These are phyloP conservation scores for Poicephalus gulielmi DNA, from an alignment of 2,113 vertebrate species.

Conservation along the genomic window DNA sequence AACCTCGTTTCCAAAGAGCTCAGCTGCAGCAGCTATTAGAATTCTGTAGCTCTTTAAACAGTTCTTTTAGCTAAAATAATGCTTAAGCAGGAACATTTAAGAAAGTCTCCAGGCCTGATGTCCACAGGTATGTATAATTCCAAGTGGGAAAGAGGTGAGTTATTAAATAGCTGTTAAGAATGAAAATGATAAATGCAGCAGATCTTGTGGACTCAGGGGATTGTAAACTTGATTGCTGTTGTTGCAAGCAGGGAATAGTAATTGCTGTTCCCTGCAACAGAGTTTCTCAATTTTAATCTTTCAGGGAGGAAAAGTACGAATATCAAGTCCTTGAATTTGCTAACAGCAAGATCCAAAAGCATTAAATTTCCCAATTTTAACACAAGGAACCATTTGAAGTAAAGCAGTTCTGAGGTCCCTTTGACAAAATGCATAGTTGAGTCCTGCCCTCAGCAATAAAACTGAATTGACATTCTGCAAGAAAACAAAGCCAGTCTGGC, in stretches of 20 bases:
- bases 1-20: neutral
- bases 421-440: neutral
- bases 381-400: constrained; percentile 13
- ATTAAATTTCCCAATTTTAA: constrained; percentile 38
- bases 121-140: neutral
- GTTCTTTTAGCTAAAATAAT: neutral
- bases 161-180: constrained; percentile 18
- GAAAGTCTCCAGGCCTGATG: neutral
- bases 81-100: neutral
- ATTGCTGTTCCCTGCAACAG: constrained; percentile 37
- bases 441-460: constrained; percentile 16
- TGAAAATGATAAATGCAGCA: constrained; percentile 30
- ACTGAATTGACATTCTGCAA: neutral
- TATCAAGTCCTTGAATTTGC: constrained; percentile 43
- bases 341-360: constrained; percentile 39
- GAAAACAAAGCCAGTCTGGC: neutral
- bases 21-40: neutral
- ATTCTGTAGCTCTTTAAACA: neutral
- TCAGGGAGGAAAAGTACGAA: constrained; percentile 19
- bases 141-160: neutral
- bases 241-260: constrained; percentile 51
- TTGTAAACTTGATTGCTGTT: constrained; percentile 37
- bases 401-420: constrained; percentile 20
- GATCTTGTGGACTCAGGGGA: constrained; percentile 38
- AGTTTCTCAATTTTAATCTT: constrained; percentile 53